phyloP scores from a whole-genome alignment of 2,113 vertebrate genomes.

The Bubo bubo region DNA sequence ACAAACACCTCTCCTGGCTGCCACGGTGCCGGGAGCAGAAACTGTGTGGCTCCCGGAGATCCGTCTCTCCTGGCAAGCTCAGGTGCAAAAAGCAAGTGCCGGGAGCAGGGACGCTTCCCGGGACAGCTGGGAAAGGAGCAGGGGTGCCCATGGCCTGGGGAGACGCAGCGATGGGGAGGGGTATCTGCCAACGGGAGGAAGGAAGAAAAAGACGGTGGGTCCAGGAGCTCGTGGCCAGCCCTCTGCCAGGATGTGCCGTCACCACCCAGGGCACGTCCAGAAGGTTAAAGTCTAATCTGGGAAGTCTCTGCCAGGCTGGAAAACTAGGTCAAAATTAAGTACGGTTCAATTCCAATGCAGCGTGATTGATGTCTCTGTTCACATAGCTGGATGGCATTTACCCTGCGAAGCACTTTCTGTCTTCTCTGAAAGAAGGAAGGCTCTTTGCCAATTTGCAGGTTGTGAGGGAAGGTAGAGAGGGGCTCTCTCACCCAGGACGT shows the following conservation, averaged over 20 bases:
- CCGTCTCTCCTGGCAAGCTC: neutral
- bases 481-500: too few species aligned
- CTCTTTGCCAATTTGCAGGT: neutral
- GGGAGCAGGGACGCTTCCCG: neutral
- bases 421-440: neutral
- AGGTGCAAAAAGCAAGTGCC: neutral
- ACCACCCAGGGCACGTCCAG: neutral
- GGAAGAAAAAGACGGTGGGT: rapidly evolving
- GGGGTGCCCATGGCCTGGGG: rapidly evolving
- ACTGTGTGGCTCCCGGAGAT: neutral
- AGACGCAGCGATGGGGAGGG: neutral
- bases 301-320: slow-evolving; percentile 43
- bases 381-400: neutral
- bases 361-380: slow-evolving; percentile 11
- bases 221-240: rapidly evolving
- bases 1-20: neutral
- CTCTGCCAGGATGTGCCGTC: rapidly evolving
- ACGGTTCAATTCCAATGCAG: slow-evolving; percentile 15
- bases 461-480: neutral
- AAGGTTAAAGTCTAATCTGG: neutral
- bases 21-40: neutral
- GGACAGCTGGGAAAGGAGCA: neutral
- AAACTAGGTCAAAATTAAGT: slow-evolving; percentile 72
- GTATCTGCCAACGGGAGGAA: rapidly evolving
- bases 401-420: neutral